phyloP scores from a whole-genome alignment of 2,113 vertebrate genomes.

The Neolamprologus devosi region DNA sequence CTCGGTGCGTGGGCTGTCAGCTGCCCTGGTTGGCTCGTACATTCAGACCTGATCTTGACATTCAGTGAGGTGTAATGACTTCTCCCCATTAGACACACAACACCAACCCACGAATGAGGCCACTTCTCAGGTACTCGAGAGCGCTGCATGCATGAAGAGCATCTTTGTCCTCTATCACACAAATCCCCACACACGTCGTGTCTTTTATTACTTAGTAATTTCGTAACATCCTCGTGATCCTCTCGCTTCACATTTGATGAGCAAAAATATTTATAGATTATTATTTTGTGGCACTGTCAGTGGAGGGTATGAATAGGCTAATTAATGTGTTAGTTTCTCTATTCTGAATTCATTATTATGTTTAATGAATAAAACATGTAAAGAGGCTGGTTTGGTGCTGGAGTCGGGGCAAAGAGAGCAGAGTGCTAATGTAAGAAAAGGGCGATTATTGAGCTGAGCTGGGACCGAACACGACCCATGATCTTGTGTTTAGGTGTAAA shows the following conservation, averaged over 20 bases:
- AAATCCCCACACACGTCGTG: neutral
- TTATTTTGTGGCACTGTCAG: neutral
- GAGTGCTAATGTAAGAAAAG: neutral
- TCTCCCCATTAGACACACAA: neutral
- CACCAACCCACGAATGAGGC: neutral
- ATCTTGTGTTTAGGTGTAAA: neutral
- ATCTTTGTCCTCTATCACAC: neutral
- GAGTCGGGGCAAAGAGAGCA: no score
- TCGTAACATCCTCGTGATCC: neutral
- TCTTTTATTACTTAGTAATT: neutral
- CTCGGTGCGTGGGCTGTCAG: neutral
- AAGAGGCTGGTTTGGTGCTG: neutral
- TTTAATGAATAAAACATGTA: conserved; percentile 26
- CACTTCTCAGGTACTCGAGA: neutral
- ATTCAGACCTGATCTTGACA: conserved; percentile 25
- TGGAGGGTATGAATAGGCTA: conserved; percentile 15
- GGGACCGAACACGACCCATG: neutral
- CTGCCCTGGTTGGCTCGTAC: neutral
- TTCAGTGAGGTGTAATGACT: neutral
- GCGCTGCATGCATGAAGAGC: neutral
- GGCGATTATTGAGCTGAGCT: neutral
- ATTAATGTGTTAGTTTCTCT: conserved; percentile 43
- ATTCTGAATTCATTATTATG: conserved; percentile 21
- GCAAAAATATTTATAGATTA: neutral
- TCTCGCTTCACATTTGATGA: neutral